These are phyloP conservation scores for Bos taurus DNA, from an alignment of 2,113 vertebrate genomes.

Conservation along the genomic window ARS-UCD2.0 NC_037350.1:21886501-21887000, in stretches of 20 bases:
- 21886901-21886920: neutral
- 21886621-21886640: neutral
- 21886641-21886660: neutral
- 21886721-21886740: neutral
- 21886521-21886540: neutral
- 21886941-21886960: neutral
- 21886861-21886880: neutral
- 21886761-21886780: neutral
- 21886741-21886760: neutral
- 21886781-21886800: neutral
- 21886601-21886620: neutral
- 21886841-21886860: neutral
- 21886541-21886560: neutral
- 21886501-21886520: neutral
- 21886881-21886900: neutral
- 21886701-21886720: neutral
- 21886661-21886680: neutral
- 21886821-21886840: neutral
- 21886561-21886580: neutral
- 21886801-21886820: neutral
- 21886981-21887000: neutral
- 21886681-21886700: neutral
- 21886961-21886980: neutral
- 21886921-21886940: neutral
- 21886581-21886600: fast-evolving